Conservation (phyloP, 2,113 vertebrate species). For the Rhabdornis inornatus region DNA sequence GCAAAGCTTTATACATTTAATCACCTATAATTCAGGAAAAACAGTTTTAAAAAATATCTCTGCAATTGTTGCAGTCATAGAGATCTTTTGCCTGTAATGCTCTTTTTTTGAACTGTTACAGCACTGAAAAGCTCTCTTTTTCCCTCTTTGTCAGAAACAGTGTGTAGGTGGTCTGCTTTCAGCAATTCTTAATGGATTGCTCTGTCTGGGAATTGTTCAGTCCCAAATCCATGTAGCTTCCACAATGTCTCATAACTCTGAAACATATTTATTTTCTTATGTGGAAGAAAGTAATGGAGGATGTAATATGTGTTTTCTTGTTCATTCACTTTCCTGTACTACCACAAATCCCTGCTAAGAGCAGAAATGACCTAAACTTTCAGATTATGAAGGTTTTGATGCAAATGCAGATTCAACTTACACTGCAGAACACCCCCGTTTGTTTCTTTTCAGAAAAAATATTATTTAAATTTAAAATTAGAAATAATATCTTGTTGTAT, state of each 20-base stretch:
- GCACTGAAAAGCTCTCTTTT: neutral
- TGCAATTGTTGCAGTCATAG: neutral
- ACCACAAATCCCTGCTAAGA: neutral
- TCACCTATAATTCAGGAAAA: neutral
- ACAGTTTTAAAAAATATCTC: neutral
- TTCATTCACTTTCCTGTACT: neutral
- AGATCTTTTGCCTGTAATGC: neutral
- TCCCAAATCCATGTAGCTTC: neutral
- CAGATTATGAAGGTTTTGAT: neutral
- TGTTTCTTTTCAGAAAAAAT: accelerated
- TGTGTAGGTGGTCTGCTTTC: slow-evolving; percentile 28
- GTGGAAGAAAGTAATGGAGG: neutral
- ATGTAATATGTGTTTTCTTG: neutral
- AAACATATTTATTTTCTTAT: neutral
- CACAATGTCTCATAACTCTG: neutral
- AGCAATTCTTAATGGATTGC: neutral
- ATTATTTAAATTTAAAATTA: neutral
- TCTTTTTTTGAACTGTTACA: neutral
- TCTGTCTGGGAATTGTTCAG: neutral
- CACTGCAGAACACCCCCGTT: neutral
- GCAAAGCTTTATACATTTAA: neutral
- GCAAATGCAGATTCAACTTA: neutral
- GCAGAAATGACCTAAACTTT: neutral
- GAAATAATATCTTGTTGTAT: neutral
- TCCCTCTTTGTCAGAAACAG: neutral